These are phyloP conservation scores for Rhinoptilus africanus DNA, from an alignment of 2,113 vertebrate genomes.

Conservation along the genomic window DNA sequence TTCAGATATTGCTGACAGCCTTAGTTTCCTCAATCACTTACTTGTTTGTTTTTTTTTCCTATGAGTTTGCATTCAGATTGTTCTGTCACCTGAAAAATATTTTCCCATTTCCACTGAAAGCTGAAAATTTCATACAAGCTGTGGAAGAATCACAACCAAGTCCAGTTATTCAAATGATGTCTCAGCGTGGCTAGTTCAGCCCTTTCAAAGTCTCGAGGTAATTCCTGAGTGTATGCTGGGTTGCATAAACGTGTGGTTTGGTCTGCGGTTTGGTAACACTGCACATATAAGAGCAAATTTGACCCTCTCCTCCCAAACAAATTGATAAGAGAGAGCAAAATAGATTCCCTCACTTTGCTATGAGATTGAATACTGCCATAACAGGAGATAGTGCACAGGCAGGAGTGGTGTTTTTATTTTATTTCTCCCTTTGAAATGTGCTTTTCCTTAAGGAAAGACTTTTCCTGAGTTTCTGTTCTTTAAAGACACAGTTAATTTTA, in stretches of 20 bases:
- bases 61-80: not conserved
- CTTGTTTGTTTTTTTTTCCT: not conserved
- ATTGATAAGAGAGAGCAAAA: not conserved
- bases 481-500: not conserved
- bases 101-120: not conserved
- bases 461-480: not conserved
- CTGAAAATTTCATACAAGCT: not conserved
- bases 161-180: not conserved
- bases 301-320: not conserved
- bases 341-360: not conserved
- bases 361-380: not conserved
- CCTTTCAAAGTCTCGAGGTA: not conserved
- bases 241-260: not conserved
- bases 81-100: not conserved
- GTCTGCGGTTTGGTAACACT: not conserved
- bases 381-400: not conserved
- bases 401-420: not conserved
- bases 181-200: accelerated
- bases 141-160: not conserved
- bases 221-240: not conserved
- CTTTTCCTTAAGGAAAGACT: not conserved
- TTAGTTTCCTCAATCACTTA: not conserved
- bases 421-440: not conserved
- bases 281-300: not conserved
- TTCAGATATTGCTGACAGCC: not conserved